Evolutionary conservation across 2,888 invertebrate species (phyloP), one percentile per base, ranked within the genome.

Genomic region (Agriopis marginaria): DNA sequence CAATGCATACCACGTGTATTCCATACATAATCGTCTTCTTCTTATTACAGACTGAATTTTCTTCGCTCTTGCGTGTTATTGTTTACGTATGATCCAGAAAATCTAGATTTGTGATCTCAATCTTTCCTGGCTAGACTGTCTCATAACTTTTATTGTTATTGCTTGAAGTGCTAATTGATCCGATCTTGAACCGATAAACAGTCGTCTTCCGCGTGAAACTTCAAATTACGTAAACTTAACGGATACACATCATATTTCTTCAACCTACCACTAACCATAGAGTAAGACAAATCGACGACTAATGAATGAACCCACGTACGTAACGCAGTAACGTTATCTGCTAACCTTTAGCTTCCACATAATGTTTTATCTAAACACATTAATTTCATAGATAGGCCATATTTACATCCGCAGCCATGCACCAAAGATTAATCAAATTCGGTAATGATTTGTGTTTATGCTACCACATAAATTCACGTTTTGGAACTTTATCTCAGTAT

Each of bases 341-440:
- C 62, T 82, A 86, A 89, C 89, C 89, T 89, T 89, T 89, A 81
- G 76, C 86, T 87, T 70, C 70, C 70, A 56, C 68, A 71, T 71
- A 67, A 72, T 77, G 76, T 80, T 82, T 84, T 88, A 89, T 87
- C 85, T 73, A 72, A 79, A 78, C 81, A 79, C 85, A 89, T 91
- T 89, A 86, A 87, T 88, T 84, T 82, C 77, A 72, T 77, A 77
- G 85, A 87, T 89, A 82, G 74, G 68, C 72, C 53, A 63, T 79
- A 74, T 77, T 78, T 77, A 77, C 76, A 79, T 80, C 80, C 76
- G 74, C 73, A 71, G 71, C 74, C 63, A 73, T 72, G 73, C 72
- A 73, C 42, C 62, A 55, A 63, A 78, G 75, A 78, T 77, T 81
- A 75, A 80, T 80, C 73, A 76, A 81, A 79, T 77, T 75, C 74